A percentile compares a stretch with the other conserved stretches of the same genome.
These are phyloP conservation scores for Sympetrum striolatum DNA, from an alignment of 2,888 invertebrate species.

Conservation along the genomic window DNA sequence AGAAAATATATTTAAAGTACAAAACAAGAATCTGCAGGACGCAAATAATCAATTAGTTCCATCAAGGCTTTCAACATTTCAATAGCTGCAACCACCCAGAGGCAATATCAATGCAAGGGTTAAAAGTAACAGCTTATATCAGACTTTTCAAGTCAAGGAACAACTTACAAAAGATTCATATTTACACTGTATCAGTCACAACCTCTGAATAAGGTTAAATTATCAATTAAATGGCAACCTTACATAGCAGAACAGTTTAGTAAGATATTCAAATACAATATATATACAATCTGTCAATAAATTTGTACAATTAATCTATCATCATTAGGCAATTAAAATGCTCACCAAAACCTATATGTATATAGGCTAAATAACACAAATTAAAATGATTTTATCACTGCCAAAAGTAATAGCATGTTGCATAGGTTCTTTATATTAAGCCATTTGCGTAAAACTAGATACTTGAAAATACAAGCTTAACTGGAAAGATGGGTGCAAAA, in stretches of 20 bases:
- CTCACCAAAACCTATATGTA: conserved; percentile 39
- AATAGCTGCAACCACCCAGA: conserved; percentile 40
- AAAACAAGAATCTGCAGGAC: conserved; percentile 36
- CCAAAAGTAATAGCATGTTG: neutral
- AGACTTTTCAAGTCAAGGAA: conserved; percentile 41
- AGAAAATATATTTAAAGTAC: conserved; percentile 40
- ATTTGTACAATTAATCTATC: conserved; percentile 38
- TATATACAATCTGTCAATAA: conserved; percentile 16
- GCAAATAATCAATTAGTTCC: conserved; percentile 40
- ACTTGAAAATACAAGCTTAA: neutral
- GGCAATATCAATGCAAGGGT: conserved; percentile 27
- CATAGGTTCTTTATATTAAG: neutral
- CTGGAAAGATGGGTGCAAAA: neutral
- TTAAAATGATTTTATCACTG: conserved; percentile 7
- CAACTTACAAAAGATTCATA: conserved; percentile 40
- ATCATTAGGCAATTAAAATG: conserved; percentile 20
- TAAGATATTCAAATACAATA: conserved; percentile 24
- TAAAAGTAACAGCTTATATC: conserved; percentile 31
- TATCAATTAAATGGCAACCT: conserved; percentile 32
- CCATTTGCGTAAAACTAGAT: conserved; percentile 2
- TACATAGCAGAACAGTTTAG: conserved; percentile 17
- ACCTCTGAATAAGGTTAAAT: conserved; percentile 39
- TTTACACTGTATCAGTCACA: conserved; percentile 34
- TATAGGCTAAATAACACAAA: conserved; percentile 26
- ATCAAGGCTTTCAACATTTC: conserved; percentile 36